Evolutionary conservation across 1,140 invertebrate species (phyloP), one percentile per base, ranked within the genome.

Genomic region (Diabrotica virgifera): DNA sequence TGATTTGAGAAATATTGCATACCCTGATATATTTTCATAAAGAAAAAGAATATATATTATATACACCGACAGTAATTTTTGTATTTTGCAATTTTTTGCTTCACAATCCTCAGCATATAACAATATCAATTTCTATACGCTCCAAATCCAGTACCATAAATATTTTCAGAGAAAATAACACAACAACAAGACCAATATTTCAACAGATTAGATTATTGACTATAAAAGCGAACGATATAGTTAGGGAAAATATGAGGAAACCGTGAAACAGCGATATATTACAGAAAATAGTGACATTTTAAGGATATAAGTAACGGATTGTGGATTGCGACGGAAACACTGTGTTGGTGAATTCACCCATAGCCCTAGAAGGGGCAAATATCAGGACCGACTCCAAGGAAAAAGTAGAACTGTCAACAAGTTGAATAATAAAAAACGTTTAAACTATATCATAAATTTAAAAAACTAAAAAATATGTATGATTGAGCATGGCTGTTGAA

Each of bases 291-390:
- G 59, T 60, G 59, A 60, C 59, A 52, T 60, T 60, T 51, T 52
- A 52, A 50, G 59, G 59, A 60, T 60, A 60, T 50, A 60, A 51
- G 59, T 60, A 60, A 60, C 59, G 59, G 59, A 60, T 60, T 60
- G 59, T 60, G 59, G 59, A 60, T 60, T 60, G 46, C 46, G 59
- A 50, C 59, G 59, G 59, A 60, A 60, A 60, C 46, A 14, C 59
- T 60, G 59, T 24, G 37, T 60, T 35, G 24, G 59, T 60, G 59
- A 51, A 51, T 60, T 60, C 59, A 60, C 46, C 59, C 59, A 38
- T 60, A 36, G 59, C 40, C 40, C 46, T 50, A 46, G 14, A 60
- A 60, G 40, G 24, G 24, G 24, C 24, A 24, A 24, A 24, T 24
- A 24, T 24, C 24, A 24, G 24, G 24, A 24, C 24, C 24, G 24